A percentile compares a stretch with the other conserved stretches of the same genome.
Conservation (phyloP, 2,797 vertebrate species). For the Sandelia bainsii region DNA sequence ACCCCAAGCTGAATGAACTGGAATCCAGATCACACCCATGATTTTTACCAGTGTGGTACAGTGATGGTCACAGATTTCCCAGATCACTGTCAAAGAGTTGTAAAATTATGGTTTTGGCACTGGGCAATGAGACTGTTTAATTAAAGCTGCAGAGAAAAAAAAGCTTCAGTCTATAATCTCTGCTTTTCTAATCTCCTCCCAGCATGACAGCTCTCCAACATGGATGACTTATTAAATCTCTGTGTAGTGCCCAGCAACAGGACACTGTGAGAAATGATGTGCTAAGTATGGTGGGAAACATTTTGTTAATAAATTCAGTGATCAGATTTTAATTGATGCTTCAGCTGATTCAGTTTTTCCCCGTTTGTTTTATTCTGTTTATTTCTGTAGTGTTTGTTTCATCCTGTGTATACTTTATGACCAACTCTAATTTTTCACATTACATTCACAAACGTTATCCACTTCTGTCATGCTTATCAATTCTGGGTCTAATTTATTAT, state of each 20-base stretch:
- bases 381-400: slow-evolving; percentile 5
- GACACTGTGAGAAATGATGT: slow-evolving; percentile 41
- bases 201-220: slow-evolving; percentile 68
- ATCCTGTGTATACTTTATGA: not conserved
- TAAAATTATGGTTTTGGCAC: slow-evolving; percentile 45
- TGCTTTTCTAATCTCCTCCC: slow-evolving; percentile 68
- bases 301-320: not conserved
- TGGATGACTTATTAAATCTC: slow-evolving; percentile 72
- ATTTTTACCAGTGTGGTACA: not conserved
- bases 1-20: not conserved
- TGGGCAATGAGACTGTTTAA: slow-evolving; percentile 65
- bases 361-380: not conserved
- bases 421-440: not conserved
- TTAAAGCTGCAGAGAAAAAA: slow-evolving; percentile 64
- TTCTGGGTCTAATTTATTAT: too few relatives aligned
- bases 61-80: slow-evolving; percentile 1
- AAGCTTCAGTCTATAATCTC: slow-evolving; percentile 54
- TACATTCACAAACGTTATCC: too few relatives aligned
- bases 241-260: slow-evolving; percentile 62
- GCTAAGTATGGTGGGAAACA: slow-evolving; percentile 59
- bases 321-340: not conserved
- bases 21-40: not conserved
- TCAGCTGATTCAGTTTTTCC: not conserved
- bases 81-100: slow-evolving; percentile 17
- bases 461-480: too few relatives aligned